A percentile compares a stretch with the other conserved stretches of the same genome.
Conservation (phyloP, 2,888 invertebrate species). For the Panzeria rudis region DNA sequence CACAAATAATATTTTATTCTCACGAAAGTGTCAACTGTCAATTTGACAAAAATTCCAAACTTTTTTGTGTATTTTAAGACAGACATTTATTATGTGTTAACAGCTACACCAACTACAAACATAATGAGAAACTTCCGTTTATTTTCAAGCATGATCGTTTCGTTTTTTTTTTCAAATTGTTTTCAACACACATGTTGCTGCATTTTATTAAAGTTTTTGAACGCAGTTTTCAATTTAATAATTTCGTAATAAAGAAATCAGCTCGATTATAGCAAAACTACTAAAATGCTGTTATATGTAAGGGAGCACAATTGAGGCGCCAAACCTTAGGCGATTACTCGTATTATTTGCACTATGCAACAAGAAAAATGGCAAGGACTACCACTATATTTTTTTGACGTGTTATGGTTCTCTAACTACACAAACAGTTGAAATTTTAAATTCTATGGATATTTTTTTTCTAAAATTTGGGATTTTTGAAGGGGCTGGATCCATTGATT, state of each 20-base stretch:
- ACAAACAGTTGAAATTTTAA: too few relatives aligned
- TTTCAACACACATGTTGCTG: constrained; percentile 35
- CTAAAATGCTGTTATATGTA: background rate
- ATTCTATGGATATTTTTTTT: too few relatives aligned
- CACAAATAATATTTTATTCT: constrained; percentile 61
- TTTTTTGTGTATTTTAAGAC: constrained; percentile 22
- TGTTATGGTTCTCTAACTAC: too few relatives aligned
- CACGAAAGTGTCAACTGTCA: constrained; percentile 71
- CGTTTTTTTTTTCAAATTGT: background rate
- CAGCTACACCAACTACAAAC: constrained; percentile 29
- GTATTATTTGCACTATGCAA: too few relatives aligned
- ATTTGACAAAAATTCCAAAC: constrained; percentile 45
- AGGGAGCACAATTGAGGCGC: background rate
- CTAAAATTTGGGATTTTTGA: too few relatives aligned
- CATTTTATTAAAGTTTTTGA: constrained; percentile 23
- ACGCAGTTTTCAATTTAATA: constrained; percentile 23
- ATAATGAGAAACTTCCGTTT: constrained; percentile 72
- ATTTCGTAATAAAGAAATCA: constrained; percentile 39
- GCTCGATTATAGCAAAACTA: background rate
- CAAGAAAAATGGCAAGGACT: too few relatives aligned
- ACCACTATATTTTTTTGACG: too few relatives aligned
- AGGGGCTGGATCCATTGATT: too few relatives aligned
- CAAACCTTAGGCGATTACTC: background rate
- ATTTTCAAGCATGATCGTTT: constrained; percentile 9
- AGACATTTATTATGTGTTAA: constrained; percentile 45